Conservation (phyloP, 2,113 vertebrate genomes). For the Mastomys natalensis region DNA sequence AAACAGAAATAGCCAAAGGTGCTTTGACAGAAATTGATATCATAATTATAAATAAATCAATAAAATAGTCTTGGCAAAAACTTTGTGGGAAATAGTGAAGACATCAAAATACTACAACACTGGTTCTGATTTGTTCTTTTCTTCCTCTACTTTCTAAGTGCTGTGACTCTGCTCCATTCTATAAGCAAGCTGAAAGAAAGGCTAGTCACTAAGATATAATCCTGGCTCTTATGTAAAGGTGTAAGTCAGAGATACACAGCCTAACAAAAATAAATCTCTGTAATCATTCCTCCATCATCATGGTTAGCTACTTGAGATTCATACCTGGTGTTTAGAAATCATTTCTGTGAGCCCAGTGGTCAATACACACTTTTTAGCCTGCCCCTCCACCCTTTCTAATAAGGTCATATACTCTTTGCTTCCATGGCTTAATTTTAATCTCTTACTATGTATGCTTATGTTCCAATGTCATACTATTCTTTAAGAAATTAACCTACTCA, state of each 20-base stretch:
- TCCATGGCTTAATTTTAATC: background rate
- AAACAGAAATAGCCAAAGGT: background rate
- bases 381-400: background rate
- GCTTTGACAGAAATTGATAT: background rate
- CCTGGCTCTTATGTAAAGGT: background rate
- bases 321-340: background rate
- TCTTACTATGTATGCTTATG: background rate
- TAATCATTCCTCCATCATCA: background rate
- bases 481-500: background rate
- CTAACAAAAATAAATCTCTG: constrained; percentile 3
- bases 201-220: constrained; percentile 18
- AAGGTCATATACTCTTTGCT: background rate
- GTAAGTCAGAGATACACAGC: background rate
- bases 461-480: background rate
- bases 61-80: background rate
- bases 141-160: constrained; percentile 11
- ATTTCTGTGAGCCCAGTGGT: background rate
- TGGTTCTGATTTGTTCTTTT: background rate
- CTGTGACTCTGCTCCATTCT: background rate
- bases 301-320: constrained; percentile 10
- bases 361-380: background rate
- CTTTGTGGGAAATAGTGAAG: background rate
- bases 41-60: background rate
- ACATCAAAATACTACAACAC: background rate
- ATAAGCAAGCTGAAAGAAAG: constrained; percentile 7